Evolutionary conservation across 2,888 invertebrate species (phyloP).

Genomic region (Metalampra italica): DNA sequence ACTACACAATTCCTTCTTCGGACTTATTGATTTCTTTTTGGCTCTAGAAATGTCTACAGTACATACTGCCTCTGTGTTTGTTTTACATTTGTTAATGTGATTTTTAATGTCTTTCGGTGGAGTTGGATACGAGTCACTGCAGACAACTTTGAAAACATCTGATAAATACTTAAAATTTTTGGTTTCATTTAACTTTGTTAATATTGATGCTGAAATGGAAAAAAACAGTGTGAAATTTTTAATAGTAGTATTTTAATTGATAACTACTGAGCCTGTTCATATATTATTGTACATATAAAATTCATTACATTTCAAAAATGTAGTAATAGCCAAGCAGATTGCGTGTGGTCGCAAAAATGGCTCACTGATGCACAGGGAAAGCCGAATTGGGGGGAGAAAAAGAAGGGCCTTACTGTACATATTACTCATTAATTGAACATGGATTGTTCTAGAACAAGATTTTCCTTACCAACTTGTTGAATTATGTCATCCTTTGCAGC

Average conservation of each 20-base stretch:
- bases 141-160: constrained; percentile 51
- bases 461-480: constrained; percentile 47
- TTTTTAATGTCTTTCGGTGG: constrained; percentile 17
- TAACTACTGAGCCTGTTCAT: no score
- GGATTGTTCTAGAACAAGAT: not conserved
- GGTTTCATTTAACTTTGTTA: constrained; percentile 51
- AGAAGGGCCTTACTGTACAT: no score
- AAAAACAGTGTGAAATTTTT: not conserved
- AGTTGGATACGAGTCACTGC: constrained; percentile 28
- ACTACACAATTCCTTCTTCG: constrained; percentile 18
- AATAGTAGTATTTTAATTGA: no score
- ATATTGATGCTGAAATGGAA: constrained; percentile 36
- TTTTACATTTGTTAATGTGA: constrained; percentile 4
- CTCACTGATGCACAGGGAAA: no score
- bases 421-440: no score
- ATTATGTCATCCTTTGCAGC: constrained; percentile 47
- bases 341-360: no score
- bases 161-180: constrained; percentile 46
- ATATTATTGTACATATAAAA: no score
- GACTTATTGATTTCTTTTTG: constrained; percentile 9
- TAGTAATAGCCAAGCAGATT: no score
- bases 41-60: constrained; percentile 1
- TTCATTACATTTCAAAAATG: no score
- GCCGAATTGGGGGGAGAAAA: no score
- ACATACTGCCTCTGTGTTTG: not conserved